Conservation (phyloP, 2,888 invertebrate genomes). For the Pteria penguin region DNA sequence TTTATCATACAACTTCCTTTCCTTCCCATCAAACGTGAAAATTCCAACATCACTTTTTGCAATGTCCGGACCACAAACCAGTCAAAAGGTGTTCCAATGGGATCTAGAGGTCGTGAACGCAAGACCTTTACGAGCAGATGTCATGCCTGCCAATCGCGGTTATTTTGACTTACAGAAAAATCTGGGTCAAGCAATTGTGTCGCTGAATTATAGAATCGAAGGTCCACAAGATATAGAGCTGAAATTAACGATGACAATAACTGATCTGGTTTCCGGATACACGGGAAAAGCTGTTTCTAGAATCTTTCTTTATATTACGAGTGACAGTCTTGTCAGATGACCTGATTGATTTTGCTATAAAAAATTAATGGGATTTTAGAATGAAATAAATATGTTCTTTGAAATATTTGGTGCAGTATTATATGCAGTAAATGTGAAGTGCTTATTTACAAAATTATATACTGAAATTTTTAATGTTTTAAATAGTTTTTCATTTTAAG, state of each 20-base stretch:
- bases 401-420: too few species aligned
- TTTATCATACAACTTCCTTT: slow-evolving; percentile 95
- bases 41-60: slow-evolving; percentile 88
- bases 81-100: slow-evolving; percentile 87
- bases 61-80: slow-evolving; percentile 89
- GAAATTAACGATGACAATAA: slow-evolving; percentile 89
- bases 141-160: slow-evolving; percentile 71
- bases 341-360: too few species aligned
- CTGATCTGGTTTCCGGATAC: slow-evolving; percentile 83
- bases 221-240: slow-evolving; percentile 96
- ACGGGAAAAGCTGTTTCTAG: slow-evolving; percentile 92
- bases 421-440: too few species aligned
- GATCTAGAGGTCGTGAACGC: slow-evolving; percentile 84
- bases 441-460: too few species aligned
- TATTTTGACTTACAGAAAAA: slow-evolving; percentile 78
- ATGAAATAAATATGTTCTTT: too few species aligned
- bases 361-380: too few species aligned
- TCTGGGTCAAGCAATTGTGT: slow-evolving; percentile 85
- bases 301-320: slow-evolving; percentile 90
- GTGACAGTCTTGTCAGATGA: slow-evolving; percentile 36
- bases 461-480: too few species aligned
- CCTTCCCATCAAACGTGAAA: slow-evolving; percentile 87
- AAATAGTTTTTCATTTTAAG: too few species aligned
- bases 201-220: slow-evolving; percentile 86
- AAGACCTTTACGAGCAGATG: slow-evolving; percentile 82